phyloP scores from a whole-genome alignment of 23 tunicate species.

The Trididemnum miniatum region DNA sequence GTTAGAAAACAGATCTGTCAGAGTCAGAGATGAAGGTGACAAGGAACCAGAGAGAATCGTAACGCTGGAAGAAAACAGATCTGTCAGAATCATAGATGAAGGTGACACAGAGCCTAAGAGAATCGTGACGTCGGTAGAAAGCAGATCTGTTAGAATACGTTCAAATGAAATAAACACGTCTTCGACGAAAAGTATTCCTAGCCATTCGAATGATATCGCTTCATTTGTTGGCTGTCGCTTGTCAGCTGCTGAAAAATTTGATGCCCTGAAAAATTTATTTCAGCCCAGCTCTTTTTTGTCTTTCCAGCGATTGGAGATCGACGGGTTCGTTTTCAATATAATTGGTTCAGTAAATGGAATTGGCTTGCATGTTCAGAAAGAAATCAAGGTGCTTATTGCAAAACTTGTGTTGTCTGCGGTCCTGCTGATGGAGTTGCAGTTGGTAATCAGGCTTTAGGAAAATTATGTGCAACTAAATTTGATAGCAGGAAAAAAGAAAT shows the following conservation, averaged over 20 bases:
- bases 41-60: too few species aligned
- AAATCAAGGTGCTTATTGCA: not conserved
- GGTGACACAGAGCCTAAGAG: too few species aligned
- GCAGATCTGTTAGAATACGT: too few species aligned
- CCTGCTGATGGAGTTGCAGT: conserved; percentile 6
- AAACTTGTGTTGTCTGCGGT: not conserved
- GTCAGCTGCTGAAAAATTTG: not conserved
- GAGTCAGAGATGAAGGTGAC: too few species aligned
- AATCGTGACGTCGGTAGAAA: too few species aligned
- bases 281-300: not conserved
- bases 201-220: conserved; percentile 1
- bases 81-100: too few species aligned
- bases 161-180: too few species aligned
- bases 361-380: not conserved
- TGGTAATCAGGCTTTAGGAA: not conserved
- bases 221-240: not conserved
- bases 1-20: too few species aligned
- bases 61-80: too few species aligned
- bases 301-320: not conserved
- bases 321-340: not conserved
- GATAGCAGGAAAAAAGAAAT: not conserved
- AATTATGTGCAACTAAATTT: not conserved
- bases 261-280: not conserved
- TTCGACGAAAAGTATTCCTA: too few species aligned
- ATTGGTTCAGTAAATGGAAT: conserved; percentile 7